Evolutionary conservation across 2,797 vertebrate species (phyloP).

Genomic region (Pseudocheirus occidentalis): DNA sequence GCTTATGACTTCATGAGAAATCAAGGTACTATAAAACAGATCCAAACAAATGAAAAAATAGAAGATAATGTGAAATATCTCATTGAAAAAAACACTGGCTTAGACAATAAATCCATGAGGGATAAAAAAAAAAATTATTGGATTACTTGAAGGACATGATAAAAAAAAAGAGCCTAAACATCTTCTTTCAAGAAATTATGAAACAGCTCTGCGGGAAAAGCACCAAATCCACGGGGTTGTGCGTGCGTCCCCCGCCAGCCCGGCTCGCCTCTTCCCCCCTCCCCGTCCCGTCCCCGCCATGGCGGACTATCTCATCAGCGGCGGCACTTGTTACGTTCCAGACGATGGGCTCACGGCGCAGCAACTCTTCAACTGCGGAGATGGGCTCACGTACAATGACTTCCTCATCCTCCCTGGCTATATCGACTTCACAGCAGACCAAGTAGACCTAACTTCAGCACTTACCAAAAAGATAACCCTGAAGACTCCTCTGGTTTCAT

Average conservation of each 20-base stretch:
- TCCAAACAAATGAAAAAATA: no score
- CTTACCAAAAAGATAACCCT: slow-evolving; percentile 96
- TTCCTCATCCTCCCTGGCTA: slow-evolving; percentile 97
- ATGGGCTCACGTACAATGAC: slow-evolving; percentile 98
- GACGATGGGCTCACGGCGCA: slow-evolving; percentile 93
- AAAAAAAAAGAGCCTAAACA: no score
- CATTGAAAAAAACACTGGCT: no score
- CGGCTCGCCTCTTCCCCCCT: background rate
- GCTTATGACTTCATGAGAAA: no score
- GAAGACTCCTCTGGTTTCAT: slow-evolving; percentile 95
- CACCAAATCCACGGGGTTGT: background rate
- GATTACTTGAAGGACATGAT: no score
- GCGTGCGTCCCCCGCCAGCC: background rate
- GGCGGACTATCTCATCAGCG: slow-evolving; percentile 96
- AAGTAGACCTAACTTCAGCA: slow-evolving; percentile 97
- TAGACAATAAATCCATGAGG: no score
- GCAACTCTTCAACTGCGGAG: slow-evolving; percentile 94
- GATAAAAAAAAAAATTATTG: no score
- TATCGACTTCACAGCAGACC: slow-evolving; percentile 95
- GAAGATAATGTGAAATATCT: no score
- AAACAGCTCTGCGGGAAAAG: slow-evolving; percentile 70
- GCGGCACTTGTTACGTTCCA: slow-evolving; percentile 93
- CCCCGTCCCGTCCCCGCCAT: slow-evolving; percentile 75
- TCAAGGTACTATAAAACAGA: no score
- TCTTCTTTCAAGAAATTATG: no score